Evolutionary conservation across 2,797 vertebrate genomes (phyloP).

Genomic region (Cichlasoma orientale): DNA sequence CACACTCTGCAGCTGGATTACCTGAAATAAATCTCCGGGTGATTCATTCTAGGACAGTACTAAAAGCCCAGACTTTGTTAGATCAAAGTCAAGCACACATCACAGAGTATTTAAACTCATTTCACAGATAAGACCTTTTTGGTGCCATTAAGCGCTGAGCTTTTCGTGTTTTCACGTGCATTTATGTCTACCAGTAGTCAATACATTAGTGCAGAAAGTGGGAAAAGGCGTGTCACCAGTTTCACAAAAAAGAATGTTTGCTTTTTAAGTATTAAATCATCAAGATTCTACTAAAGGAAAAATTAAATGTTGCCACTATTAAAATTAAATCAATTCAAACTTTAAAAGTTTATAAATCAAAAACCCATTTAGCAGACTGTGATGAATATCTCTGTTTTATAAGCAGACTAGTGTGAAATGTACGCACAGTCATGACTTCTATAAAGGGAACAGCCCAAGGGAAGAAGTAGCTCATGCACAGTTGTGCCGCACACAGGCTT

Average conservation of each 20-base stretch:
- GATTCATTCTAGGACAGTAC: neutral
- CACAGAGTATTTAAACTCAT: constrained; percentile 7
- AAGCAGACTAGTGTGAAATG: constrained; percentile 20
- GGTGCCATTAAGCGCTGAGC: neutral
- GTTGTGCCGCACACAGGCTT: constrained; percentile 1
- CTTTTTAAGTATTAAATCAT: neutral
- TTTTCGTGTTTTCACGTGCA: neutral
- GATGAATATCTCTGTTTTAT: constrained; percentile 13
- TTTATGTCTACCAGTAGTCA: neutral
- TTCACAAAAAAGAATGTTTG: neutral
- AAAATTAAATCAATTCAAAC: neutral
- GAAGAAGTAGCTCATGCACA: constrained; percentile 18
- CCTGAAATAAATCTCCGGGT: neutral
- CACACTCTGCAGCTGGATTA: constrained; percentile 8
- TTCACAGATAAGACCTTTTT: neutral
- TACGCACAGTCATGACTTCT: constrained; percentile 32
- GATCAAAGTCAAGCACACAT: neutral
- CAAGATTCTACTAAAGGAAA: neutral
- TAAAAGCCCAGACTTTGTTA: neutral
- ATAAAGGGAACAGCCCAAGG: constrained; percentile 37
- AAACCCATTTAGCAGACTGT: neutral
- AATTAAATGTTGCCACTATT: neutral
- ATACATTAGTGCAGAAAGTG: neutral
- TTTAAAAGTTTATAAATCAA: constrained; percentile 6
- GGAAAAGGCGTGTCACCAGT: neutral